A percentile compares a stretch with the other conserved stretches of the same genome.
phyloP scores from a whole-genome alignment of 2,888 invertebrate genomes.

The Micoletzkya japonica region DNA sequence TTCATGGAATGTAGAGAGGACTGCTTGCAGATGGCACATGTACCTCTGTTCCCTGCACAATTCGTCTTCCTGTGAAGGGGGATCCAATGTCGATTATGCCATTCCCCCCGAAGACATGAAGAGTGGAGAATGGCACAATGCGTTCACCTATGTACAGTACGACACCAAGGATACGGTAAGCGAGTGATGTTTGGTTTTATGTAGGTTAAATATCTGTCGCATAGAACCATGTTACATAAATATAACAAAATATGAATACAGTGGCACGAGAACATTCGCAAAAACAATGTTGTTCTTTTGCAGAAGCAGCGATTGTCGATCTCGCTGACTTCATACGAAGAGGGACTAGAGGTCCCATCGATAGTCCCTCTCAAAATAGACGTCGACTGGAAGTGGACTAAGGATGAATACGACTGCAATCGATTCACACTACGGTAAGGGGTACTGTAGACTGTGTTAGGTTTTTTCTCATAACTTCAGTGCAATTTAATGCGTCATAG shows the following conservation, averaged over 20 bases:
- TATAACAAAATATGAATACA: too few species aligned
- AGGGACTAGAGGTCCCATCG: slow-evolving; percentile 22
- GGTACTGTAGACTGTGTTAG: background rate
- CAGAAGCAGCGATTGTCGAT: slow-evolving; percentile 12
- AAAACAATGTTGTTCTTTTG: background rate
- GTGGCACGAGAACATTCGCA: background rate
- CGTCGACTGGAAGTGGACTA: slow-evolving; percentile 48
- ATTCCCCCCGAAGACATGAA: slow-evolving; percentile 32
- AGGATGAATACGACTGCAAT: slow-evolving; percentile 41
- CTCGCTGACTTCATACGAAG: background rate
- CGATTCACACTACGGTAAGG: slow-evolving; percentile 44
- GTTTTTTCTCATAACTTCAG: background rate
- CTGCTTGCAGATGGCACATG: slow-evolving; percentile 47
- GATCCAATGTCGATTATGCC: slow-evolving; percentile 43
- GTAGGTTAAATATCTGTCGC: too few species aligned
- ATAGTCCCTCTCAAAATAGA: slow-evolving; percentile 48
- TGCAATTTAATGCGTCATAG: background rate
- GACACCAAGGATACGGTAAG: slow-evolving; percentile 16
- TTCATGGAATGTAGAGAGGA: slow-evolving; percentile 40
- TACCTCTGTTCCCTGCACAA: slow-evolving; percentile 34
- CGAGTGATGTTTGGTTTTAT: background rate
- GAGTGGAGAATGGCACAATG: slow-evolving; percentile 43
- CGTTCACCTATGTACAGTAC: slow-evolving; percentile 45
- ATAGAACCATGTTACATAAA: too few species aligned
- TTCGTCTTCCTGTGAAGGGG: slow-evolving; percentile 33